Base-by-base conservation (phyloP, 1,140 invertebrate genomes). In the Apis mellifera region DNA sequence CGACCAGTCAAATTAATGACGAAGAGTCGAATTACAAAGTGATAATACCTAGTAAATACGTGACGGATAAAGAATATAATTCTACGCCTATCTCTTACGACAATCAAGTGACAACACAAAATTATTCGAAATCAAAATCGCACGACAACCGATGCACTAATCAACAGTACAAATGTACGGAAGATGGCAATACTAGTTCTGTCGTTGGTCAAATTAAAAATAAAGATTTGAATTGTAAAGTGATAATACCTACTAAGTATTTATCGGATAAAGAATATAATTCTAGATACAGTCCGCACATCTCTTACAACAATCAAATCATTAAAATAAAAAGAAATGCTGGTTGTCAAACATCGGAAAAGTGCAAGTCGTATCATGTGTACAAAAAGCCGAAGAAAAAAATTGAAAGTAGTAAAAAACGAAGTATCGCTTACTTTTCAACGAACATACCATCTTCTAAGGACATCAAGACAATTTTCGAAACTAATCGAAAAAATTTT, bases 311-410 rank as follows among this genome's bases (percentile, higher is more conserved):
- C 1, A 13, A 23, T 9, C 21, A 9, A 3, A 15, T 32, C 15
- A 2, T 4, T 2, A 64, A 12, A 19, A 23, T 55, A 17, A 86
- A 32, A 50, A 78, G 32, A 26, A 78, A 71, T 1, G 75, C 32
- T 0, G n/a, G 32, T 32, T 59, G 79, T 21, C 84, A 87, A 50
- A 87, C 85, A 1, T 72, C 71, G n/a, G 19, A 52, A 0, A 76
- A 13, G 55, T 60, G 1, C 0, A 79, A 21, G 13, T 50, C 13
- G 7, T 50, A 55, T 21, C 42, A 32, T 0, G 70, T n/a, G 32
- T 42, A 42, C 32, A 42, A 42, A 13, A 70, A 50, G n/a, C 57
- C 7, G 11, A 68, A 12, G 11, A 64, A 26, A n/a, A 7, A 21
- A 5, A 12, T 26, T 5, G 19, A 64, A 50, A 48, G 1, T 0